phyloP scores from a whole-genome alignment of 2,888 invertebrate species.

The Eubasilissa splendida region DNA sequence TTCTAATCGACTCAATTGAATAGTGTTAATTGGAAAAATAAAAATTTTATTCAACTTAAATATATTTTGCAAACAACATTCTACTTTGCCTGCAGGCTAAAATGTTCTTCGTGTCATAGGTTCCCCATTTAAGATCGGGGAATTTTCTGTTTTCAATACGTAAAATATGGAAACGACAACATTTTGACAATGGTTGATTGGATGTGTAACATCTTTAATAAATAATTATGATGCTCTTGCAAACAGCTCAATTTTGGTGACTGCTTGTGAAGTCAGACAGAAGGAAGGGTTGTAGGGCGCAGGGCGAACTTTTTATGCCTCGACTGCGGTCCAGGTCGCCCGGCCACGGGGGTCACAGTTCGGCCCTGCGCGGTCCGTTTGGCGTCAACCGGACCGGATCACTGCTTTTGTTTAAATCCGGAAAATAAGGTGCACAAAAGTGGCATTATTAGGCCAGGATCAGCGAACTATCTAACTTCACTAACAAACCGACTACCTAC shows the following conservation, averaged over 20 bases:
- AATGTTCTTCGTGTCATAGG: too few species aligned
- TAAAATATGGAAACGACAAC: too few species aligned
- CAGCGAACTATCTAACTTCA: background rate
- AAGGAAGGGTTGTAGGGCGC: background rate
- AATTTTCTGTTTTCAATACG: too few species aligned
- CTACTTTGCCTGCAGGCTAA: too few species aligned
- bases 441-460: slow-evolving; percentile 3
- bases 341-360: slow-evolving; percentile 9
- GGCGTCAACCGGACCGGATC: slow-evolving; percentile 12
- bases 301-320: background rate
- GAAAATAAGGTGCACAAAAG: slow-evolving; percentile 1
- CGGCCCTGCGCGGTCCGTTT: slow-evolving; percentile 10
- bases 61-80: too few species aligned
- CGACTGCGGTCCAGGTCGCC: background rate
- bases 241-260: too few species aligned
- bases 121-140: too few species aligned
- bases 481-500: background rate
- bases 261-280: slow-evolving; percentile 19
- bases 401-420: slow-evolving; percentile 23
- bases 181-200: too few species aligned
- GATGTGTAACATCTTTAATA: background rate
- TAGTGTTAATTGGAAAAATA: too few species aligned
- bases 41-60: too few species aligned
- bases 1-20: too few species aligned
- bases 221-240: too few species aligned